Evolutionary conservation across 53 echinoderm and acorn worm species (phyloP), one percentile per base, ranked within the genome.

Genomic region (Echinarachnius parma): DNA sequence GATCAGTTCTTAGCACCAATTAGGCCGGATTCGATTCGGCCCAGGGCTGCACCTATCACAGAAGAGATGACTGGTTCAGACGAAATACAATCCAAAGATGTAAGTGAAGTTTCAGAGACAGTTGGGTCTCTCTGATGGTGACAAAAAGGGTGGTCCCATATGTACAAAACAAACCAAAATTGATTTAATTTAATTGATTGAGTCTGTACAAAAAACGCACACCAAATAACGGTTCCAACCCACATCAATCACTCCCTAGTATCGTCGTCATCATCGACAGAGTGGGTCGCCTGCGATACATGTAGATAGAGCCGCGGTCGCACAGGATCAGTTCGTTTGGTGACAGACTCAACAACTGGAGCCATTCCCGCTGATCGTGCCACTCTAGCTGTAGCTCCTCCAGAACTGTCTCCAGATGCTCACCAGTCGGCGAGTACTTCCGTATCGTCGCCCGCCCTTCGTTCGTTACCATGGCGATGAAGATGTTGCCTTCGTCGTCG

Each of bases 401-500:
- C n/a, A 72, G 56, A 9, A 72, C 74, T 7, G 56, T 72, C 74
- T 72, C 74, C n/a, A 72, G 57, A 29, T 72, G 74, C 4, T 72
- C 74, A 36, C 74, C 74, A 24, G 35, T 35, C 18, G 57, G 55
- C 8, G 74, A 37, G 19, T 72, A 72, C 46, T 72, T 72, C 42
- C 55, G 34, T 4, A 72, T 34, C 13, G 74, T 56, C 19, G 35
- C 22, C 3, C 57, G 39, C 16, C 74, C 74, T 28, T 72, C 74
- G 14, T 72, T 72, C n/a, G 74, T 56, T 19, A 54, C 74, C 74
- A 72, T 56, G 19, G 74, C 74, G 44, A 72, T 57, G 29, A 56
- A 72, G 37, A 72, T 27, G 33, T 72, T 72, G 8, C 74, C 74
- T 8, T 30, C 57, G 3, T 72, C 55, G 26, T 72, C 74, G 44